Percentiles rank a stretch among this genome's conserved stretches.
Evolutionary conservation across 2,797 vertebrate genomes (phyloP).

Genomic region (Sebastes dallii): DNA sequence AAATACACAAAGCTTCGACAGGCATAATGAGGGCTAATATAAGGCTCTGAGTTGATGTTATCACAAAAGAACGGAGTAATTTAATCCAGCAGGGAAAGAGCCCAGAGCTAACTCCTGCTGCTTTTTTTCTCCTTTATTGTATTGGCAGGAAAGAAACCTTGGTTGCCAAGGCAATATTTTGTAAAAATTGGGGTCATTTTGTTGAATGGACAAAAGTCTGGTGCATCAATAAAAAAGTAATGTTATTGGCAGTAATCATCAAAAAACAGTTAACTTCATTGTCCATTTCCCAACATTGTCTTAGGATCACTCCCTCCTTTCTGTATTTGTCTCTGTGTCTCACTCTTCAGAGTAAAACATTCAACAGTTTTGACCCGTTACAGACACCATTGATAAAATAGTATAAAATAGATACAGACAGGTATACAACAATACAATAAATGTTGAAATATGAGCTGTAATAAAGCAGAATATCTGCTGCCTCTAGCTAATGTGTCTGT

Average conservation of each 20-base stretch:
- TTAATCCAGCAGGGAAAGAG: conserved; percentile 25
- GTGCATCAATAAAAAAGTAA: conserved; percentile 10
- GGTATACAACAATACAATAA: neutral
- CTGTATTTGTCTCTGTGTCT: neutral
- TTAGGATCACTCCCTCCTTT: neutral
- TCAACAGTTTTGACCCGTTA: neutral
- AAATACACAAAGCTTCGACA: conserved; percentile 26
- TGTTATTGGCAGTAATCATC: conserved; percentile 9
- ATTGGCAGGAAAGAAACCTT: conserved; percentile 14
- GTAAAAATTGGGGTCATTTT: neutral
- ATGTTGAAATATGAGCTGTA: neutral
- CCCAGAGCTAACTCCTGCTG: conserved; percentile 25
- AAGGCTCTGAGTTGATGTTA: conserved; percentile 42
- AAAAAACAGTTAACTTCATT: neutral
- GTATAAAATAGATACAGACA: neutral
- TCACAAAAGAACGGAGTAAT: conserved; percentile 46
- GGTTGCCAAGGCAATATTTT: conserved; percentile 12
- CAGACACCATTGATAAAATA: neutral
- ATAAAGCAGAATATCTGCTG: neutral
- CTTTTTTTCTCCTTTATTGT: conserved; percentile 30
- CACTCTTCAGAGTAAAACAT: neutral
- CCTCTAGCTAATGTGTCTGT: neutral
- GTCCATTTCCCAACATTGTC: neutral
- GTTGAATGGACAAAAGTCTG: conserved; percentile 2
- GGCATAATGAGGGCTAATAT: conserved; percentile 40